Evolutionary conservation across 2,888 invertebrate species (phyloP).

Genomic region (Oscheius sp.): DNA sequence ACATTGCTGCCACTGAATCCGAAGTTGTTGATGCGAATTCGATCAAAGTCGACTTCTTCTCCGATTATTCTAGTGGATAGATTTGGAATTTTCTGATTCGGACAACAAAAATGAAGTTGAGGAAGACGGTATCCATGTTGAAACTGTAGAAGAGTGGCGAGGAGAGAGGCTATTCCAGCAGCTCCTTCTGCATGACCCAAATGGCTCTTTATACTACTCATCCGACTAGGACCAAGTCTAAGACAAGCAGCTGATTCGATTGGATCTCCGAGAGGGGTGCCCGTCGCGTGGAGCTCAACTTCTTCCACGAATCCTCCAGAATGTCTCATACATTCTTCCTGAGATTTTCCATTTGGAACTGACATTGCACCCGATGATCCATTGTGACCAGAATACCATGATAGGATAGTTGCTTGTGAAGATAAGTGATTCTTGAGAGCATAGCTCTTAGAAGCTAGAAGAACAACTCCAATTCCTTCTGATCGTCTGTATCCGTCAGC

Average conservation of each 20-base stretch:
- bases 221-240: not conserved
- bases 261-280: slow-evolving; percentile 64
- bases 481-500: slow-evolving; percentile 70
- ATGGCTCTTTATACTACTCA: slow-evolving; percentile 55
- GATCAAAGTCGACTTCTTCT: slow-evolving; percentile 35
- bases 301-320: slow-evolving; percentile 27
- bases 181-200: slow-evolving; percentile 64
- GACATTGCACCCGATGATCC: slow-evolving; percentile 65
- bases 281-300: slow-evolving; percentile 69
- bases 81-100: slow-evolving; percentile 26
- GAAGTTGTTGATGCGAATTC: slow-evolving; percentile 59
- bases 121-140: slow-evolving; percentile 35
- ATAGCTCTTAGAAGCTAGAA: slow-evolving; percentile 28
- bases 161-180: slow-evolving; percentile 55
- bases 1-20: slow-evolving; percentile 66
- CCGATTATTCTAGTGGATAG: slow-evolving; percentile 35
- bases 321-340: slow-evolving; percentile 47
- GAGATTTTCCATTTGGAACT: slow-evolving; percentile 56
- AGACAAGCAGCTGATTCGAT: slow-evolving; percentile 56
- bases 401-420: not conserved
- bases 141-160: slow-evolving; percentile 32
- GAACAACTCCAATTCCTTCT: slow-evolving; percentile 60
- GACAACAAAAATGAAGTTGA: slow-evolving; percentile 40
- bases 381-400: slow-evolving; percentile 60
- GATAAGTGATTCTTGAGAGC: not conserved